Evolutionary conservation across 2,888 invertebrate genomes (phyloP).

Genomic region (Eristalinus aeneus): DNA sequence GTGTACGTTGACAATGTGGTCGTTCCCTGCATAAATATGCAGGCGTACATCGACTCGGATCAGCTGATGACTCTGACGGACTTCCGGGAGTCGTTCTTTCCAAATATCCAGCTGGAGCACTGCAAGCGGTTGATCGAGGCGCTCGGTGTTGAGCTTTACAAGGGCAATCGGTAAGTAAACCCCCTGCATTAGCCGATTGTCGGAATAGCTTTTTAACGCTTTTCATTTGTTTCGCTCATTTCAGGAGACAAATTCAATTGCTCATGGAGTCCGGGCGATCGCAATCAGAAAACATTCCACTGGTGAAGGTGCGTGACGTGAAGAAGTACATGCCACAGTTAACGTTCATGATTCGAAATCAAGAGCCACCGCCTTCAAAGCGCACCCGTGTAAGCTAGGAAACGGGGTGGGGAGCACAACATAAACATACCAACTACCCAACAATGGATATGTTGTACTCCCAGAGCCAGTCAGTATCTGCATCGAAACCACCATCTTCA

Average conservation of each 20-base stretch:
- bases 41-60: slow-evolving; percentile 91
- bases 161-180: slow-evolving; percentile 92
- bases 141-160: slow-evolving; percentile 89
- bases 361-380: slow-evolving; percentile 80
- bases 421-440: slow-evolving; percentile 74
- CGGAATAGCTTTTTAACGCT: background rate
- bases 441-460: slow-evolving; percentile 80
- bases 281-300: slow-evolving; percentile 87
- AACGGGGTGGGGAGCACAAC: slow-evolving; percentile 81
- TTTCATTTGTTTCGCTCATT: slow-evolving; percentile 31
- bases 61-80: slow-evolving; percentile 91
- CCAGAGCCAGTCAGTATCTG: slow-evolving; percentile 75
- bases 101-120: slow-evolving; percentile 86
- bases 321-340: slow-evolving; percentile 93
- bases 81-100: slow-evolving; percentile 90
- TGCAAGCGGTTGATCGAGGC: slow-evolving; percentile 92
- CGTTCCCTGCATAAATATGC: slow-evolving; percentile 93
- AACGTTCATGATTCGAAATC: slow-evolving; percentile 88
- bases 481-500: slow-evolving; percentile 72
- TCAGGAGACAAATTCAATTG: slow-evolving; percentile 88
- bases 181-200: too few species aligned
- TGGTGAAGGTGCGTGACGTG: slow-evolving; percentile 91
- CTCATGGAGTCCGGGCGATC: slow-evolving; percentile 89
- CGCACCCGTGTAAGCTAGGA: slow-evolving; percentile 81
- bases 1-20: slow-evolving; percentile 90